phyloP scores from a whole-genome alignment of 2,797 vertebrate species.

The Esox lucius region DNA sequence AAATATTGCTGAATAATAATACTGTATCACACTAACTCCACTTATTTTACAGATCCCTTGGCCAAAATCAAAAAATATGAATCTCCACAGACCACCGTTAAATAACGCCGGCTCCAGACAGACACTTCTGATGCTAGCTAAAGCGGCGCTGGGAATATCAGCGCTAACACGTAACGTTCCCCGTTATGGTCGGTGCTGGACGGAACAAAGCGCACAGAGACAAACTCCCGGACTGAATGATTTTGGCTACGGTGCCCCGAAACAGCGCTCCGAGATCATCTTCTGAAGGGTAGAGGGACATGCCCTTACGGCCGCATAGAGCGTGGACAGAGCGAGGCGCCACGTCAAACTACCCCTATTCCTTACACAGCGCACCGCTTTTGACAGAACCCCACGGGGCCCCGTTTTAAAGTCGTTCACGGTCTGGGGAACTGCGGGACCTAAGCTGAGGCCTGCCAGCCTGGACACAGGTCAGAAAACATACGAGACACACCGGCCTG shows the following conservation, averaged over 20 bases:
- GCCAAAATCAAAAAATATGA: constrained; percentile 21
- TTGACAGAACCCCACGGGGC: not conserved
- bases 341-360: not conserved
- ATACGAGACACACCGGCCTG: constrained; percentile 33
- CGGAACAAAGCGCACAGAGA: not conserved
- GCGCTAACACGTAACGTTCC: not conserved
- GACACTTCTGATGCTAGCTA: not conserved
- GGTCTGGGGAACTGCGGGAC: not conserved
- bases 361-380: not conserved
- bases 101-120: not conserved
- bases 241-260: not conserved
- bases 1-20: too few relatives aligned
- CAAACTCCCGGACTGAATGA: not conserved
- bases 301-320: not conserved
- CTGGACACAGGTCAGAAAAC: constrained; percentile 24
- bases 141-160: not conserved
- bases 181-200: not conserved
- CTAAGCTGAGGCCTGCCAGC: not conserved
- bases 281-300: not conserved
- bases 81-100: too few relatives aligned
- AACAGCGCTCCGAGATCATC: not conserved
- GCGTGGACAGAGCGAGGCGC: not conserved
- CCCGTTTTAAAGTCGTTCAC: not conserved
- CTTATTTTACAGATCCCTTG: too few relatives aligned
- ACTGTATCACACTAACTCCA: too few relatives aligned